phyloP scores from a whole-genome alignment of 1,140 invertebrate genomes.

The Leptopilina clavipes region DNA sequence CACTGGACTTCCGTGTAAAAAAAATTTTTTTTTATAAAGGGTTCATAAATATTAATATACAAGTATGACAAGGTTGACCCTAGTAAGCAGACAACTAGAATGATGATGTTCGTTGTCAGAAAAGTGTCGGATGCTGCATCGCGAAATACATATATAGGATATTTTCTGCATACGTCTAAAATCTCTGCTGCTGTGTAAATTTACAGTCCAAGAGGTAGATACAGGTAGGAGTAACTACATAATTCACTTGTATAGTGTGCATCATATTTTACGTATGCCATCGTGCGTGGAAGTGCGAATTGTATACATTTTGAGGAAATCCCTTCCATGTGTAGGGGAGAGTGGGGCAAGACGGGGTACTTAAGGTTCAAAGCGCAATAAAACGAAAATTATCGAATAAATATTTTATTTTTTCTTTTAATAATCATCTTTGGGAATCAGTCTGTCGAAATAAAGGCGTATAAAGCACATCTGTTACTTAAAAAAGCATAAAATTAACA shows the following conservation, averaged over 20 bases:
- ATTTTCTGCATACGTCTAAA: constrained; percentile 24
- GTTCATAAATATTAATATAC: neutral
- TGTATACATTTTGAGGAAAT: constrained; percentile 20
- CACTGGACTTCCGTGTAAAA: too few relatives aligned
- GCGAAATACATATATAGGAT: neutral
- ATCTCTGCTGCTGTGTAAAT: constrained; percentile 20
- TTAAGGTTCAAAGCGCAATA: too few relatives aligned
- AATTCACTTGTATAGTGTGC: constrained; percentile 25
- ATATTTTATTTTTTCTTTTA: too few relatives aligned
- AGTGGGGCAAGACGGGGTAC: too few relatives aligned
- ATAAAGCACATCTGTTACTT: too few relatives aligned
- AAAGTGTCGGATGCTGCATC: neutral
- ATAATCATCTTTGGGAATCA: too few relatives aligned
- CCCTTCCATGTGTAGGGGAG: constrained; percentile 6
- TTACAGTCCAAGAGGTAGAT: constrained; percentile 27
- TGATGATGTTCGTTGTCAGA: constrained; percentile 7
- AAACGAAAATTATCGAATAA: too few relatives aligned
- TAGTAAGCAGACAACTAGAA: neutral
- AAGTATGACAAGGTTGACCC: neutral
- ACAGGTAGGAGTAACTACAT: constrained; percentile 15
- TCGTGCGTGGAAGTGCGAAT: constrained; percentile 26
- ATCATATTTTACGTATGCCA: constrained; percentile 33
- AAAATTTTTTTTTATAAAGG: neutral
- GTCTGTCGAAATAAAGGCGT: too few relatives aligned
- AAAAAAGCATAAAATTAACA: too few relatives aligned